Evolutionary conservation across 2,888 invertebrate species (phyloP), one percentile per base, ranked within the genome.

Genomic region (Campoplex capitator): DNA sequence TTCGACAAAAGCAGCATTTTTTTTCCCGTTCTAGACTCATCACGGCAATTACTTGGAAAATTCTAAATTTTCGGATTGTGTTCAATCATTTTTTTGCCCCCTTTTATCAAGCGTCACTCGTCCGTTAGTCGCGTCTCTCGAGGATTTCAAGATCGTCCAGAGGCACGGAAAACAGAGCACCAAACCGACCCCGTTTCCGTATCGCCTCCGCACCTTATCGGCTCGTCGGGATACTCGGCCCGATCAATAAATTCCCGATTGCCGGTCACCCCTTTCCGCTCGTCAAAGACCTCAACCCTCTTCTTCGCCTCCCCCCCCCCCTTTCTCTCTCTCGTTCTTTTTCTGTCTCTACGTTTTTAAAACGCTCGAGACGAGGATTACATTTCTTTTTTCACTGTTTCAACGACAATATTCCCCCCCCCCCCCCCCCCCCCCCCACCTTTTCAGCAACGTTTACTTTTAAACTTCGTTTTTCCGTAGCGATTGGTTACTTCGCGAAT

Each of bases 171-270:
- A 75, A 81, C 56, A 77, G 54, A 68, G 45, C 68, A 58, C 58
- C 76, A 85, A 58, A 32, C 62, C 81, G 81, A 78, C 83, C 83
- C 80, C 83, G 86, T 86, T 83, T 80, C 83, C 86, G 83, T 76
- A 83, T 80, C 76, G 54, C 71, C 78, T 67, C 75, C 73, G 45
- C 78, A 75, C 75, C 80, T 86, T 83, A 86, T 83, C 86, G 77
- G 83, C 76, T 83, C 86, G 79, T 83, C 79, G 86, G 77, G 83
- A 77, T 77, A 80, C 80, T 71, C 83, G 58, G 62, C 28, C n/a
- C 89, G 89, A 90, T 90, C 90, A 88, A 90, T 89, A 89, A 89
- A 88, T 88, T 88, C 82, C 78, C 86, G 86, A 88, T 88, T 87
- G 88, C 84, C 85, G 86, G 84, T 87, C 84, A 82, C 74, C 84